Percentiles rank a stretch among this genome's conserved stretches.
Conservation (phyloP, 1,140 invertebrate species). For the Leptinotarsa texana region DNA sequence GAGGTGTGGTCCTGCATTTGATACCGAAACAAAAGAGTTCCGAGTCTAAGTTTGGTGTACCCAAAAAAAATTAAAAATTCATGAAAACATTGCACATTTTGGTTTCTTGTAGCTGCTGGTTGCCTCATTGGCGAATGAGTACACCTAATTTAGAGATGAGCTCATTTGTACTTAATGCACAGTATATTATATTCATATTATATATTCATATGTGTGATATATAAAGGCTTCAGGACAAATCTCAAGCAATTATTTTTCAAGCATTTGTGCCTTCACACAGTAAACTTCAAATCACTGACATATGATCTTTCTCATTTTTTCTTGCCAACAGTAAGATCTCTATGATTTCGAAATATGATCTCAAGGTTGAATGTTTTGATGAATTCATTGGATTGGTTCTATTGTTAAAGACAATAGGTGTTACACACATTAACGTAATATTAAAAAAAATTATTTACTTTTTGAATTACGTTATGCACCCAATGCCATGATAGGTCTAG, state of each 20-base stretch:
- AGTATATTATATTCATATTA: conserved; percentile 9
- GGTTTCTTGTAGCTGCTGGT: no score
- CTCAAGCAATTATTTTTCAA: conserved; percentile 35
- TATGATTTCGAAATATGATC: conserved; percentile 12
- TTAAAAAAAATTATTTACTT: no score
- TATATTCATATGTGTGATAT: conserved; percentile 29
- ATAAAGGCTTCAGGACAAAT: conserved; percentile 41
- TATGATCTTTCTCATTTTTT: conserved; percentile 14
- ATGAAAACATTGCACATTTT: no score
- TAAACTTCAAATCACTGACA: conserved; percentile 22
- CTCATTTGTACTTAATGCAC: neutral
- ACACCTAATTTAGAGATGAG: neutral
- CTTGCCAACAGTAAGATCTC: neutral
- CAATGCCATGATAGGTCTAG: no score
- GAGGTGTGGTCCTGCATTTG: no score
- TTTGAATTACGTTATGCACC: no score
- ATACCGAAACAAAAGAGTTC: no score
- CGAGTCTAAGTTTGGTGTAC: no score
- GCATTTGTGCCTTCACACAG: conserved; percentile 40
- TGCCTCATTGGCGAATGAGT: no score
- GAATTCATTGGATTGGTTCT: neutral
- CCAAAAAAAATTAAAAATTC: no score
- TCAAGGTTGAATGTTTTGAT: neutral
- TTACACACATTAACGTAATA: neutral
- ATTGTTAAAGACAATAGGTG: neutral